Base-by-base conservation (phyloP, 2,113 vertebrate genomes). In the Syngnathoides biaculeatus region DNA sequence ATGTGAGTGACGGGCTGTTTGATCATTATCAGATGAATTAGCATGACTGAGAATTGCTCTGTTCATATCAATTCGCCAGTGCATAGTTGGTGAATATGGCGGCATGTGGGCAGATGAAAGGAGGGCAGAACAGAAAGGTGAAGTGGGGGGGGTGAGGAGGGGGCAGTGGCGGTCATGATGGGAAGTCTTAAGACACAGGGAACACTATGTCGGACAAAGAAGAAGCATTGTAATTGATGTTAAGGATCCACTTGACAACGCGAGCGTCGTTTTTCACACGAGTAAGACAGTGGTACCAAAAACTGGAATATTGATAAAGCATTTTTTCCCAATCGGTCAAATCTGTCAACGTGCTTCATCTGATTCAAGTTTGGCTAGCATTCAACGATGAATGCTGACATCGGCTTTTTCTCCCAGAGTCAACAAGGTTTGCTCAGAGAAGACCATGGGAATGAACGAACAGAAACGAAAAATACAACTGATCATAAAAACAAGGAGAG, bases 1-100 rank as follows among this genome's bases (percentile, higher is more conserved):
- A n/a, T n/a, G n/a, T 38, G 83, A 81, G 77, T 79, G 84, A 80
- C 53, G 56, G 68, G 4, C 70, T 83, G 86, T 92, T 92, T 91
- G 87, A 90, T 92, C 90, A 86, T 89, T 88, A 92, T 90, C 86
- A 81, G 79, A 79, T 69, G 84, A 90, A 90, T 91, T 89, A 90
- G 80, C 79, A 91, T 81, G 79, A 83, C 83, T 91, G 88, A 88
- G 89, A 89, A 89, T 89, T 88, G 83, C 79, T 87, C 83, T 86
- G 83, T 90, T 89, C 79, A 82, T 89, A 86, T 88, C 79, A 69
- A 79, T 77, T 74, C 83, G 26, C 27, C 86, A 86, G 86, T 86
- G 89, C 89, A 89, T 86, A 87, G 83, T 78, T 79, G 11, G 70
- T 74, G 77, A 82, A 80, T 76, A 77, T 68, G 81, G 67, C 20